phyloP scores from a whole-genome alignment of 2,797 vertebrate species.

The Coccyzus lansbergi region DNA sequence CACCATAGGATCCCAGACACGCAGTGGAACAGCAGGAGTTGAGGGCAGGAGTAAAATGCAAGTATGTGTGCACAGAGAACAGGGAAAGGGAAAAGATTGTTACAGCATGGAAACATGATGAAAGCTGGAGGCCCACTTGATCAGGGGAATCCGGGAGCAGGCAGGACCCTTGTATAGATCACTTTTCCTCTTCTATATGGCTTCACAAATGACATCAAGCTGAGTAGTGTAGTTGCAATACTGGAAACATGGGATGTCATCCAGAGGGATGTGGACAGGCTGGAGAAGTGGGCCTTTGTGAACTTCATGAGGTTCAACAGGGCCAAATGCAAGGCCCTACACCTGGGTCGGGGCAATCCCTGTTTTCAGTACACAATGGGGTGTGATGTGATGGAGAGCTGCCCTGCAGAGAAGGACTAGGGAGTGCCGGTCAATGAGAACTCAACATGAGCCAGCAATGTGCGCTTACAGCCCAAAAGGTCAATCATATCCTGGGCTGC shows the following conservation, averaged over 20 bases:
- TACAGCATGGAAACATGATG: not conserved
- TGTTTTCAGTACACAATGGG: too few species aligned
- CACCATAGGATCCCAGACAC: not conserved
- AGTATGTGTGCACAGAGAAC: not conserved
- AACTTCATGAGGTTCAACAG: too few species aligned
- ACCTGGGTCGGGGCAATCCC: too few species aligned
- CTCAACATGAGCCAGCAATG: not conserved
- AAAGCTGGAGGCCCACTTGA: not conserved
- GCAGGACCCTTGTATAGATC: not conserved
- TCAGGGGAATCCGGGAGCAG: not conserved
- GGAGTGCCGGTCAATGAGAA: not conserved
- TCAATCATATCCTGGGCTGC: rapidly evolving
- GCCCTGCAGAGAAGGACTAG: not conserved
- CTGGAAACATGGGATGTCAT: too few species aligned
- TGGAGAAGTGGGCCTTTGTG: too few species aligned
- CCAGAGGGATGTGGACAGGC: too few species aligned
- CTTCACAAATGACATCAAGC: not conserved
- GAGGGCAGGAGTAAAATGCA: not conserved
- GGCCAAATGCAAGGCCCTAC: too few species aligned
- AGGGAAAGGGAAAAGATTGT: not conserved
- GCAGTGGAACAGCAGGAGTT: not conserved
- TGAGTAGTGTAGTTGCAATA: too few species aligned
- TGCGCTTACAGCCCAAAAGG: not conserved
- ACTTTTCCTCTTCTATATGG: not conserved
- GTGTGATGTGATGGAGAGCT: too few species aligned